Base-by-base conservation (phyloP, 2,888 invertebrate genomes). In the Suillia variegata region DNA sequence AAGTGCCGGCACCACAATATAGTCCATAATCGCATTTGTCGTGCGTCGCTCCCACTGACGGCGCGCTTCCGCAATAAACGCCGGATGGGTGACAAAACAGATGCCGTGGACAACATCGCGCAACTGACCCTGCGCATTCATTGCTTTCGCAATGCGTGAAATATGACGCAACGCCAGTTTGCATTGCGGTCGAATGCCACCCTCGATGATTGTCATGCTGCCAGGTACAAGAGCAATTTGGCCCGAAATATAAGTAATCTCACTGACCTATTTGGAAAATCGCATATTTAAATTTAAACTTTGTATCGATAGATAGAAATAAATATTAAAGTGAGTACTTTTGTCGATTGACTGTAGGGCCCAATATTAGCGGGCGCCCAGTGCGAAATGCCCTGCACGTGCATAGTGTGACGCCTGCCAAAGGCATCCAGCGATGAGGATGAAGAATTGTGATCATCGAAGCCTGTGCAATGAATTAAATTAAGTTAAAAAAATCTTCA, bases 351-450 rank as follows among this genome's bases (percentile, higher is more conserved):
- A 78, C 96, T 96, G 80, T 97, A 97, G 5, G 97, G 96, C 49
- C 96, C 97, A 71, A 97, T 96, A 79, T 95, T 96, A 62, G 96
- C 96, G 0, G 97, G 96, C n/a, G 96, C 96, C 97, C 97, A 97
- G 80, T 97, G 96, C 24, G 96, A 96, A 71, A 96, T 89, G 63
- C 96, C 92, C 83, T 96, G 96, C 42, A 97, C 96, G 79, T 97
- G 96, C 92, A 96, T 92, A 6, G 92, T 93, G 64, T 89, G 85
- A 62, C 92, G 86, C 69, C 86, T 85, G 59, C 70, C 69, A 31
- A 18, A 33, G 18, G 5, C n/a, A 31, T 51, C 51, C 3, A n/a
- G 8, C 22, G 49, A 31, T n/a, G n/a, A n/a, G n/a, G n/a, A n/a
- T 1, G 54, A 45, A 8, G 54, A 13, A 34, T 26, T 15, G 48